A percentile compares a stretch with the other conserved stretches of the same genome.
phyloP scores from a whole-genome alignment of 2,113 vertebrate species.

The Austrofundulus limnaeus region DNA sequence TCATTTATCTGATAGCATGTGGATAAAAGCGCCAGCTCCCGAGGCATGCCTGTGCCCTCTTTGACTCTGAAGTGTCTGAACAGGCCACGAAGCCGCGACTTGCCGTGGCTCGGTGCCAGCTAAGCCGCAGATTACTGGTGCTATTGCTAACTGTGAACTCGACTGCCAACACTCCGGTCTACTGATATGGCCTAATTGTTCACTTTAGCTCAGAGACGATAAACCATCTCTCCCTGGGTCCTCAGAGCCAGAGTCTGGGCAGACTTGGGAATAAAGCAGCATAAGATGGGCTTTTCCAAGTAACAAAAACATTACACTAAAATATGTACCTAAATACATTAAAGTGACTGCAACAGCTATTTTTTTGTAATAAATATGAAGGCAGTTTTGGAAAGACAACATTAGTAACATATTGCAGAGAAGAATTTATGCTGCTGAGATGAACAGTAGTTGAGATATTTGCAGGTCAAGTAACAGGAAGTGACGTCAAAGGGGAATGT shows the following conservation, averaged over 20 bases:
- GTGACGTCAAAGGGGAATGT: no score
- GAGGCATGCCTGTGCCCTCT: conserved; percentile 48
- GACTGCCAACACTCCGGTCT: conserved; percentile 66
- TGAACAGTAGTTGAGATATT: no score
- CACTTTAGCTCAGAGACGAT: conserved; percentile 69
- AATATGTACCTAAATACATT: no score
- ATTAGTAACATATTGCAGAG: no score
- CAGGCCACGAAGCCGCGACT: conserved; percentile 62
- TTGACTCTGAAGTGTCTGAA: conserved; percentile 67
- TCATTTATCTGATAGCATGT: conserved; percentile 39
- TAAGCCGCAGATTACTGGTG: conserved; percentile 69
- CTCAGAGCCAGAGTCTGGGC: conserved; percentile 11
- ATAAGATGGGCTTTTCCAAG: no score
- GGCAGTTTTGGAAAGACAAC: no score
- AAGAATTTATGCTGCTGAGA: no score
- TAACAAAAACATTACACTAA: no score
- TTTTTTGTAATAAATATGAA: no score
- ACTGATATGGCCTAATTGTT: conserved; percentile 75
- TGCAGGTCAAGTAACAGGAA: no score
- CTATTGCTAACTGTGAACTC: conserved; percentile 57
- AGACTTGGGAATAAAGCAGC: background rate
- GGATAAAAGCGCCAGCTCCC: conserved; percentile 47
- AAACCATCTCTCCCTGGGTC: conserved; percentile 34
- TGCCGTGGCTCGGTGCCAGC: conserved; percentile 58
- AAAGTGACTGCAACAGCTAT: no score